Evolutionary conservation across 1,140 invertebrate species (phyloP), one percentile per base, ranked within the genome.

Genomic region (Drosophila fuyamai): DNA sequence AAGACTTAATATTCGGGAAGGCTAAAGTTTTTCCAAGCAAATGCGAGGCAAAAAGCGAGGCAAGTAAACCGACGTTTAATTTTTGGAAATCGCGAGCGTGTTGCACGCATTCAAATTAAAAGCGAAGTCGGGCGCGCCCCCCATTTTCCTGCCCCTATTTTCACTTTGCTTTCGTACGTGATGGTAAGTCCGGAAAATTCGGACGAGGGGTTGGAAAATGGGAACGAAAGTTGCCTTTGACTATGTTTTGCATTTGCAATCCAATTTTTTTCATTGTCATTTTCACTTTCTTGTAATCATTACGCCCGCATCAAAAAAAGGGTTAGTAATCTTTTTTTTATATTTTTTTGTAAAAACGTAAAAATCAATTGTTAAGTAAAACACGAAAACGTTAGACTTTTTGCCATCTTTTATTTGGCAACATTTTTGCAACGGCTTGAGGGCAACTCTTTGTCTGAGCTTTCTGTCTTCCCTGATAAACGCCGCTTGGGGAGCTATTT

Each of bases 21-120:
- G 75, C 53, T 47, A 44, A 86, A 79, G 78, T 68, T 76, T 79
- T 59, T 47, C 38, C 70, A 51, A 67, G 70, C 23, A 63, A 60
- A 47, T 29, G 41, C n/a, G n/a, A 7, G 43, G 16, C 5, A 16
- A 40, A 38, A 32, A 12, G 63, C 47, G 62, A 35, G 56, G 61
- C 68, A 86, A 88, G 76, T 88, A 88, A 88, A 79, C 80, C 76
- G 66, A 78, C 83, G 57, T 88, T 88, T 88, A 88, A 88, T 88
- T 88, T 88, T 88, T 73, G 79, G 78, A 74, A 73, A 75, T 47
- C 63, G 76, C 72, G 76, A 85, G 82, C 82, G 74, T 81, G 78
- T 81, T 81, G 80, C 78, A 89, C 67, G 83, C 84, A 89, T 88
- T 89, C 89, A 88, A 89, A 88, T 88, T 88, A 89, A 88, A 89